Conservation (phyloP, 2,113 vertebrate genomes). For the Heterocephalus glaber region DNA sequence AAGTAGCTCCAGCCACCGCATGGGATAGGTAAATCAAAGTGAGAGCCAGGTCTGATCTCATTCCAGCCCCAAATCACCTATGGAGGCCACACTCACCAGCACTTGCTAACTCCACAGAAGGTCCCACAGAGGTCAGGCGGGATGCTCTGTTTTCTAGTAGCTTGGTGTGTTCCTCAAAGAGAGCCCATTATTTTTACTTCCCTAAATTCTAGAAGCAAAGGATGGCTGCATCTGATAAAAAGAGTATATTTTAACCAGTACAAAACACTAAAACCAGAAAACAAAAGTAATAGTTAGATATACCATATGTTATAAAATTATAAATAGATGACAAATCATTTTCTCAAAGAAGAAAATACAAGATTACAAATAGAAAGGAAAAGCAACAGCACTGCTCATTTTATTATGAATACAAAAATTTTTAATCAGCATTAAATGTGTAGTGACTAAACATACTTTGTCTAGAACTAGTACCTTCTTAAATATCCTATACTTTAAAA, state of each 20-base stretch:
- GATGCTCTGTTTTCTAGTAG: background rate
- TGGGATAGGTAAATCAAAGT: constrained; percentile 66
- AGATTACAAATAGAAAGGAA: background rate
- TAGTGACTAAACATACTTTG: background rate
- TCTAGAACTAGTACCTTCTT: background rate
- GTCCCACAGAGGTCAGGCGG: constrained; percentile 35
- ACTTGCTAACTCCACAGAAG: constrained; percentile 51
- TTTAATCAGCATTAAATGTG: background rate
- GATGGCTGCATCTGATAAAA: background rate
- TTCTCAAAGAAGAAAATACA: constrained; percentile 39
- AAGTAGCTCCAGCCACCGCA: constrained; percentile 62
- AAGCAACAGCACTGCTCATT: background rate
- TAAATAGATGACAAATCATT: background rate
- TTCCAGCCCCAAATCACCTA: constrained; percentile 58
- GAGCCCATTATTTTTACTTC: constrained; percentile 63
- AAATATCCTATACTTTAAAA: background rate
- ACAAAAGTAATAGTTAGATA: background rate
- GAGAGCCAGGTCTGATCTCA: constrained; percentile 61
- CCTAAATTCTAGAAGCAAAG: constrained; percentile 32
- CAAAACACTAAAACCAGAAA: constrained; percentile 1
- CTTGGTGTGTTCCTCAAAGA: constrained; percentile 30
- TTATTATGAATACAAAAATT: background rate
- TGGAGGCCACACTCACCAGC: constrained; percentile 52
- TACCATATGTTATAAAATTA: background rate
- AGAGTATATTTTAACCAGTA: background rate